Evolutionary conservation across 1,140 invertebrate genomes (phyloP), one percentile per base, ranked within the genome.

Genomic region (Mylabris phalerata): DNA sequence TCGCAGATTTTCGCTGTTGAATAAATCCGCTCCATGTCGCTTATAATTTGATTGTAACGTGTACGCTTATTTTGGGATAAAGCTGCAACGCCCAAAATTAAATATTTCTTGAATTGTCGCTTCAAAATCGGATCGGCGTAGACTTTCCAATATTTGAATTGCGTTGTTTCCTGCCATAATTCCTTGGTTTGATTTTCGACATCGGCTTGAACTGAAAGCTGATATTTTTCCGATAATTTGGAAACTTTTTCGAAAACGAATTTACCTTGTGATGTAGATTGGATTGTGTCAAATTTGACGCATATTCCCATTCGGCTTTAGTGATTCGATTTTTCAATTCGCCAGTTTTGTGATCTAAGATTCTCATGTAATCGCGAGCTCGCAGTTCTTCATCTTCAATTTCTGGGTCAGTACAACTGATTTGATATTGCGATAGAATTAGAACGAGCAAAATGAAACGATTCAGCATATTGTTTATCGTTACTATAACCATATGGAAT

Each of bases 1-100:
- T 83, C 80, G 67, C 89, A 92, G 19, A 93, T 84, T 75, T 89
- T 92, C 0, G 90, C 84, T 10, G 83, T 91, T 3, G 87, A 84
- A 64, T 89, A 93, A 55, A 88, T 86, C 1, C 80, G 81, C 67
- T 90, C 80, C 90, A 93, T 93, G 13, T 83, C 79, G 5, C 82
- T 84, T 10, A 85, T 75, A 0, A 83, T 77, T 55, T 81, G 78
- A 66, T 85, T 80, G 38, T 85, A 79, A 66, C 85, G 71, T 52
- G 78, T 79, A 59, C 80, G 82, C 56, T 81, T 81, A 41, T 86
- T 79, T 67, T 88, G 82, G 0, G 84, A 78, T 43, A 94, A 75
- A 1, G 86, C 88, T 0, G 87, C 75, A 0, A 80, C 77, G 0
- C 70, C 69, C 27, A 67, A 43, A 32, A 67, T 57, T 9, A 65